Base-by-base conservation (phyloP, 2,888 invertebrate species). In the Luperina nickerlii region DNA sequence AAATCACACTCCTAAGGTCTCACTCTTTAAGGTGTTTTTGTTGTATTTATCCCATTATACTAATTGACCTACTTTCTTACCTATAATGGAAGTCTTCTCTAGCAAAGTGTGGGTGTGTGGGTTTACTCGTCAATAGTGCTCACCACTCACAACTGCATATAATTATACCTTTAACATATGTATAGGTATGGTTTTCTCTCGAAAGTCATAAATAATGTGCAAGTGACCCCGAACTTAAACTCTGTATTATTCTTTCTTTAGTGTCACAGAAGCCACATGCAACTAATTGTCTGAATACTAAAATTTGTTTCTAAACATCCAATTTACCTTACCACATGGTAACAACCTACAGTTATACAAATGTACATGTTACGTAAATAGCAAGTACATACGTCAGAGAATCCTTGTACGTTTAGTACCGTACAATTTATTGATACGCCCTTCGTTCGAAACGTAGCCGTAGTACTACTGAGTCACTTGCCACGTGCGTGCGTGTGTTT, bases 401-500 rank as follows among this genome's bases (percentile, higher is more conserved):
- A 76, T 82, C 66, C 66, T 82, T 75, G 66, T 82, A 68, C 32
- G 27, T 81, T 51, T 11, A 42, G n/a, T 63, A 71, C 60, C 73
- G 82, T 79, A 67, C 77, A 77, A 77, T 82, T 42, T 20, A 73
- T 85, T 75, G 82, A 77, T 82, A 79, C 60, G 71, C 86, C 79
- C 72, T 82, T 79, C 78, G 62, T 54, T 38, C 38, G 20, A 24
- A 24, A 72, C 74, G 85, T 76, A 67, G n/a, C 0, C 66, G 77
- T 82, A 81, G 78, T 84, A 85, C 45, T 67, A 48, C 13, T 74
- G 74, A 78, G 32, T 76, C 74, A 82, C 27, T 13, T 54, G 72
- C 45, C 83, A 83, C 83, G 85, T 88, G 84, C 71, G 51, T 18
- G 54, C 63, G 42, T 71, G 48, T 71, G 83, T 85, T 85, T 77